Base-by-base conservation (phyloP, 2,797 vertebrate species). In the Lacerta viridis region DNA sequence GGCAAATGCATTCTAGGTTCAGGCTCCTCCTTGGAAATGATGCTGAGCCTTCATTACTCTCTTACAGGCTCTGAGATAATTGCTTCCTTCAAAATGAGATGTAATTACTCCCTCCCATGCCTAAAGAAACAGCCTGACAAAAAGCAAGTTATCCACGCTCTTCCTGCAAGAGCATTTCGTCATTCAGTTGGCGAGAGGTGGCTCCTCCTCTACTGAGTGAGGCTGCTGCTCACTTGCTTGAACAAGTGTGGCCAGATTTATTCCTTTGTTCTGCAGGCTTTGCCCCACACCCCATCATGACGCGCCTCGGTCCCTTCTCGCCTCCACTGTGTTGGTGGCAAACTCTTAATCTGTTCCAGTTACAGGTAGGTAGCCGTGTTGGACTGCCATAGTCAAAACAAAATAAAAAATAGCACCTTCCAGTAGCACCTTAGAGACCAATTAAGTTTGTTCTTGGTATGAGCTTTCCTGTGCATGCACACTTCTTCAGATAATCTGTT, bases 21-120 rank as follows among this genome's bases (percentile, higher is more conserved):
- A 46, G 20, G 43, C 27, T 80, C 71, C 88, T 75, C n/a, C 66
- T 64, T 81, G 74, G 27, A 83, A 77, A 69, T n/a, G 69, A 55
- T n/a, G 41, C 59, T 68, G 27, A 81, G 43, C 8, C 46, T 82
- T 87, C 80, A 27, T 68, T 75, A 81, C 80, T 89, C 69, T 41
- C 41, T 85, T 75, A 68, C 39, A 55, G 59, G 41, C 33, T 39
- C 27, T 71, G 66, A 50, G 81, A 68, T 89, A 89, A 85, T 89
- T 85, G 25, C 61, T 81, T 68, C 33, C 43, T 89, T 81, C 23
- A 50, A 89, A 89, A 85, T 69, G 8, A 75, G 78, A 25, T 68
- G 46, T 55, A 85, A 89, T 85, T 81, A 68, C 7, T 85, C 59
- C 68, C 71, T 89, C 79, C 69, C 41, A 7, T 75, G 71, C 78